These are phyloP conservation scores for Pachydiplax longipennis DNA, from an alignment of 2,888 invertebrate genomes.

Conservation along the genomic window DNA sequence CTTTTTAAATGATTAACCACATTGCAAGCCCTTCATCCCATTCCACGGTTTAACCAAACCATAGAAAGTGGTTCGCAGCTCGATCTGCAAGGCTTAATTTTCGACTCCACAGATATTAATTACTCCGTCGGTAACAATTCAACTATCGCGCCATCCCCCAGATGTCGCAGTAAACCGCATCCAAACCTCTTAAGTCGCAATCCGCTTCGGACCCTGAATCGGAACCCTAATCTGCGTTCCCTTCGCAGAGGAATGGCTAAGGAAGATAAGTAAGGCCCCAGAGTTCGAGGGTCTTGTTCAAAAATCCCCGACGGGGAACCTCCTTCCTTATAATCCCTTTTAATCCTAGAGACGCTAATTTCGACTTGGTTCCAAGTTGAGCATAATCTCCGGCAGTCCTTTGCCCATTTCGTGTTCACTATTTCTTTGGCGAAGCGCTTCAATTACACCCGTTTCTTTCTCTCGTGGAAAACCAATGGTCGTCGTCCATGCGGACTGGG, in stretches of 20 bases:
- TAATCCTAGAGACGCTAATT: slow-evolving; percentile 35
- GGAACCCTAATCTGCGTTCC: neutral
- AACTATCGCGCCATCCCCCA: neutral
- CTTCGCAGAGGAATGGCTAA: neutral
- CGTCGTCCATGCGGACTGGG: no score
- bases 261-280: neutral
- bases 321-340: neutral
- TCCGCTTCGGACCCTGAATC: neutral
- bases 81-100: no score
- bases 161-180: neutral
- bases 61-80: no score
- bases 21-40: no score
- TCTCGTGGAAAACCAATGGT: no score
- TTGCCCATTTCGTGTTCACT: neutral
- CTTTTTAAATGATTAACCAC: no score
- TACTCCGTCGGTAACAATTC: slow-evolving; percentile 13
- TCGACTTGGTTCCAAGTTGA: slow-evolving; percentile 15
- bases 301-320: neutral
- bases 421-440: neutral
- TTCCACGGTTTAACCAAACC: no score
- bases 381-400: slow-evolving; percentile 6
- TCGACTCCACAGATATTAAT: neutral
- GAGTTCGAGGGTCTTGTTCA: neutral
- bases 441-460: no score
- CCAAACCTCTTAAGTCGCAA: neutral